phyloP scores from a whole-genome alignment of 2,113 vertebrate species.

The Proteles cristata region DNA sequence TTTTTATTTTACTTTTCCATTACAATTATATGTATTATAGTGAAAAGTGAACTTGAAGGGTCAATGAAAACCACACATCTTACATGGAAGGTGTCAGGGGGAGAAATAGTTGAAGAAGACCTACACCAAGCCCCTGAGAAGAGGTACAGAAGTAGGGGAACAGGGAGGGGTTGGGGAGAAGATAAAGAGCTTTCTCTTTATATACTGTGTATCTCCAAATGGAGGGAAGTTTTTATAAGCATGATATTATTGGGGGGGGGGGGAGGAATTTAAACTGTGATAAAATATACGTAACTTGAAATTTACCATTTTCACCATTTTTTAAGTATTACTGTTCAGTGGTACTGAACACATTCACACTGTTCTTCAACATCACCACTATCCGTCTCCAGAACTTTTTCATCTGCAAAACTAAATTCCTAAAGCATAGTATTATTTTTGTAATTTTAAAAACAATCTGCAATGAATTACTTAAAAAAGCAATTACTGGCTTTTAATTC shows the following conservation, averaged over 20 bases:
- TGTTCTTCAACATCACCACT: too few species aligned
- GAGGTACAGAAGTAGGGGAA: background rate
- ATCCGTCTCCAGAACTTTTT: background rate
- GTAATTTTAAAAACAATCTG: background rate
- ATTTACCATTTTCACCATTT: background rate
- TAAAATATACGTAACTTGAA: background rate
- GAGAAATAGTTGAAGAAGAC: background rate
- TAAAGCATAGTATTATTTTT: background rate
- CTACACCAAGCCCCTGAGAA: background rate
- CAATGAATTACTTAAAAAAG: conserved; percentile 1
- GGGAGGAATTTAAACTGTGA: background rate
- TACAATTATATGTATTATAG: background rate
- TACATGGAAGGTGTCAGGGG: background rate
- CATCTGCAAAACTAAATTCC: background rate
- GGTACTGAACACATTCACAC: background rate
- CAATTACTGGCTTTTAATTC: background rate
- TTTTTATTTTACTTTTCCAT: background rate
- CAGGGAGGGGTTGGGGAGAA: rapidly evolving
- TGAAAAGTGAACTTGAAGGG: background rate
- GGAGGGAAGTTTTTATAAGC: background rate
- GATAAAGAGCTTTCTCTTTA: background rate
- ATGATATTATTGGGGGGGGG: background rate
- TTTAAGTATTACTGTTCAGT: background rate
- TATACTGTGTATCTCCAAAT: background rate
- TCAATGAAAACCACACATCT: background rate